These are phyloP conservation scores for Rhipidura dahli DNA, from an alignment of 2,113 vertebrate genomes.

Conservation along the genomic window DNA sequence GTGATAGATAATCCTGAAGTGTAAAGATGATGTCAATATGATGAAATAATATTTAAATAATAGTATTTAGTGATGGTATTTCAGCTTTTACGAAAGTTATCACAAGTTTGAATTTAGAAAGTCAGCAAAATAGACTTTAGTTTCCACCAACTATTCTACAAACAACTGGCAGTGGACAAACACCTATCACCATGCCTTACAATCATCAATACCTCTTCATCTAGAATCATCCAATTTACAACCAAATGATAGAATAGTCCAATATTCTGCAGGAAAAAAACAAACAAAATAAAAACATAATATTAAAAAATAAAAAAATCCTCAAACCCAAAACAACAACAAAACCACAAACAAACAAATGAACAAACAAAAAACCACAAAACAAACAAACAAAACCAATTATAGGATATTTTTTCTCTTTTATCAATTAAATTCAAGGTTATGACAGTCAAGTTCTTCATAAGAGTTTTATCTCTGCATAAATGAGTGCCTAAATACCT, in stretches of 20 bases:
- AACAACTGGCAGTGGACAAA: background rate
- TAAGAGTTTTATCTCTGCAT: background rate
- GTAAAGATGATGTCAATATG: background rate
- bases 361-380: too few relatives aligned
- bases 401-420: background rate
- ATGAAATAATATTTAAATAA: background rate
- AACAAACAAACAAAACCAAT: fast-evolving
- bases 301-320: background rate
- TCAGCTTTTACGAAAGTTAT: background rate
- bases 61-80: background rate
- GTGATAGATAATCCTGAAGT: background rate
- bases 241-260: background rate
- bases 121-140: background rate
- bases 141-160: background rate
- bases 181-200: background rate
- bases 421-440: background rate
- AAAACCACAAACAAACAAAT: too few relatives aligned
- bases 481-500: background rate
- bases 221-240: background rate
- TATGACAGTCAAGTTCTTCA: background rate
- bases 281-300: background rate
- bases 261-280: fast-evolving
- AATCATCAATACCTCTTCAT: background rate
- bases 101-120: background rate
- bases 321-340: too few relatives aligned